Percentiles rank a stretch among this genome's conserved stretches.
Conservation (phyloP, 2,888 invertebrate species). For the Beris morrisii region DNA sequence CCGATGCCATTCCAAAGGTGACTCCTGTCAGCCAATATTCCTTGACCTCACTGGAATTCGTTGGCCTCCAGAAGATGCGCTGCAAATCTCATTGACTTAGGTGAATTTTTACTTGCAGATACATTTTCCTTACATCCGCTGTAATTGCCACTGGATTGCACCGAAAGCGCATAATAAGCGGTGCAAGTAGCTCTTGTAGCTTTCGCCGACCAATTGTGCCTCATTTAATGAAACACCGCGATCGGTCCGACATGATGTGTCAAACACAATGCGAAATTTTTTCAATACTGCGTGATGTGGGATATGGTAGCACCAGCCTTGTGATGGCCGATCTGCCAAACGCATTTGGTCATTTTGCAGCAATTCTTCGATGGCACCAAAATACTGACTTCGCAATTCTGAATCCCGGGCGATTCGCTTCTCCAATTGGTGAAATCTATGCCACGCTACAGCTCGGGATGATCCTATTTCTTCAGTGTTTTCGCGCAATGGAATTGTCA, state of each 20-base stretch:
- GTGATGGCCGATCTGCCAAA: too few relatives aligned
- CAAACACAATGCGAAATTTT: background rate
- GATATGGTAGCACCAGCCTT: background rate
- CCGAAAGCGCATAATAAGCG: background rate
- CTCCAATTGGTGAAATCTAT: background rate
- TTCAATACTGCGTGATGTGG: background rate
- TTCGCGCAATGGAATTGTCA: background rate
- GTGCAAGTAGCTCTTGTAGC: background rate
- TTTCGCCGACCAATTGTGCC: constrained; percentile 1
- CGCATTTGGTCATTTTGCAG: too few relatives aligned
- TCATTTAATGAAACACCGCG: background rate
- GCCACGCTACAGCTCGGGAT: background rate
- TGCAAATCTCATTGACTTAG: background rate
- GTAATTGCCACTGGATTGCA: background rate
- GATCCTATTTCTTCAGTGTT: background rate
- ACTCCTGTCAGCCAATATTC: constrained; percentile 3
- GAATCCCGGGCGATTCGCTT: background rate
- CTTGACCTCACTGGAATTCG: background rate
- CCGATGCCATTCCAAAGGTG: background rate
- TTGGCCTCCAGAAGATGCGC: background rate
- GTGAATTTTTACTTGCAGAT: too few relatives aligned
- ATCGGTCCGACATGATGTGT: background rate
- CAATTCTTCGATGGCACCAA: too few relatives aligned
- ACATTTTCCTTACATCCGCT: too few relatives aligned
- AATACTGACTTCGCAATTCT: background rate